Base-by-base conservation (phyloP, 1,140 invertebrate species). In the Spodoptera frugiperda region DNA sequence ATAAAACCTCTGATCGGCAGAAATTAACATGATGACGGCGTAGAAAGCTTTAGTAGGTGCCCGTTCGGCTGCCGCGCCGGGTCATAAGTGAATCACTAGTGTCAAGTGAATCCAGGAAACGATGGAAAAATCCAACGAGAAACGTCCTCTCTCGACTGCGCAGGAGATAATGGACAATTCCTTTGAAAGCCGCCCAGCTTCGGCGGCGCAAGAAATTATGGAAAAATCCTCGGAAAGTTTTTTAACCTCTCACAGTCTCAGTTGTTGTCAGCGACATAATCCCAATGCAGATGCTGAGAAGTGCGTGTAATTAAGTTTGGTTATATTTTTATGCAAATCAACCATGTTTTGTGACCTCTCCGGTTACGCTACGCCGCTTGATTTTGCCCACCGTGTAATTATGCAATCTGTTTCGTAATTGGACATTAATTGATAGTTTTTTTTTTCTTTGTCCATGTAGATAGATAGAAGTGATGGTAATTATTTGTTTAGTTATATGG, bases 271-370 rank as follows among this genome's bases (percentile, higher is more conserved):
- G 6, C 33, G 1, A 9, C 33, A 39, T 39, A 19, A 49, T 21
- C 4, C 14, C n/a, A 12, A 67, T 6, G 10, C 11, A 49, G 44
- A 48, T 8, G 19, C 49, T 19, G 63, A 67, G 19, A 44, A 46
- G 63, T 67, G 44, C 63, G 63, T 67, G 48, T 67, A 67, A 25
- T 67, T 48, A 67, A 67, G n/a, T 67, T 49, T 67, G 48, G 8
- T 19, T 9, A 25, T n/a, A 25, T 21, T 25, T 25, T 48, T 11
- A 25, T 67, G 61, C 63, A 25, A 67, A 49, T 67, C 17, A 67
- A 67, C 19, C 63, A 67, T 25, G 44, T 49, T 65, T 48, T 19
- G 21, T 67, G 19, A 67, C 63, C 63, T 61, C 57, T n/a, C 46
- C 15, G 11, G 19, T 19, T 21, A 49, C 44, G 59, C 11, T 21